phyloP scores from a whole-genome alignment of 2,113 vertebrate species.

The Emydocephalus ijimae region DNA sequence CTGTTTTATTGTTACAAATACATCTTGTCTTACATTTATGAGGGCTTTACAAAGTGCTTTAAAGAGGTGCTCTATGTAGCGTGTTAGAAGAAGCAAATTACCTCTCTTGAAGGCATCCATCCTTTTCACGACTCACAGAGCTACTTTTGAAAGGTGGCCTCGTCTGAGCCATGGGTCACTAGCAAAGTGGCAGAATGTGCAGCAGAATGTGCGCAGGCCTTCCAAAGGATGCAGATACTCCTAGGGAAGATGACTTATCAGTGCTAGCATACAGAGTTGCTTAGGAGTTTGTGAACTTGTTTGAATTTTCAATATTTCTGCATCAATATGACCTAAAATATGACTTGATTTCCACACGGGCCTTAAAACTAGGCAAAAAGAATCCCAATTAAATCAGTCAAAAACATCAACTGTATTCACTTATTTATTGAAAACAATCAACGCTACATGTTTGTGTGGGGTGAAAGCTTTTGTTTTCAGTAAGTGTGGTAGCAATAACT shows the following conservation, averaged over 20 bases:
- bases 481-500: background rate
- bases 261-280: background rate
- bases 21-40: background rate
- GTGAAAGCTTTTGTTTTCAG: background rate
- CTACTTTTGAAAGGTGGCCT: background rate
- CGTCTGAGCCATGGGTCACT: background rate
- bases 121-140: background rate
- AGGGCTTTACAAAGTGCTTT: background rate
- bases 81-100: background rate
- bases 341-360: background rate
- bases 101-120: background rate
- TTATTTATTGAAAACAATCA: background rate
- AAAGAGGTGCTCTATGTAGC: background rate
- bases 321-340: background rate
- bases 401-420: background rate
- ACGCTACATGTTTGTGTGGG: background rate
- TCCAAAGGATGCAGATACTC: background rate
- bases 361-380: background rate
- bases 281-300: background rate
- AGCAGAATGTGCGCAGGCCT: background rate
- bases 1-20: background rate
- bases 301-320: background rate
- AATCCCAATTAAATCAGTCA: background rate
- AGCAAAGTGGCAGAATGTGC: background rate
- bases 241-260: background rate